Evolutionary conservation across 1,140 invertebrate genomes (phyloP).

Genomic region (Pygmarrhopalites habei): DNA sequence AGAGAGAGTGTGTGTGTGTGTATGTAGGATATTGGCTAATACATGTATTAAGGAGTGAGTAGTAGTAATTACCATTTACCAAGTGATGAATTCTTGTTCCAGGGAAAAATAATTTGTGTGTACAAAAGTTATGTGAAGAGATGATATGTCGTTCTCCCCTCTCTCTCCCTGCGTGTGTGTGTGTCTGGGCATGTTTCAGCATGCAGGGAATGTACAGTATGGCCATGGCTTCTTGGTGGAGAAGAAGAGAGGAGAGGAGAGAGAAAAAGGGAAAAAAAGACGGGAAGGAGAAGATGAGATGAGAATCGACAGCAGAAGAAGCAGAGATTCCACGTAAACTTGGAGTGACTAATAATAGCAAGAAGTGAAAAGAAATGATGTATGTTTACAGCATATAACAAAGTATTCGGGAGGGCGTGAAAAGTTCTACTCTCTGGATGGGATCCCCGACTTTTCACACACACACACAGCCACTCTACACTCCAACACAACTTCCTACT

Average conservation of each 20-base stretch:
- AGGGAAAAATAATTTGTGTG: too few relatives aligned
- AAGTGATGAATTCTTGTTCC: too few relatives aligned
- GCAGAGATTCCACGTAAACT: conserved; percentile 15
- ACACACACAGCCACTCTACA: conserved; percentile 9
- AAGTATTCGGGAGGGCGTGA: conserved; percentile 28
- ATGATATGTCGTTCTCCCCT: too few relatives aligned
- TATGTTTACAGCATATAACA: conserved; percentile 30
- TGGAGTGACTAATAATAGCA: conserved; percentile 23
- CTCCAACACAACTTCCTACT: not conserved
- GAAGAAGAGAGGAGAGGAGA: not conserved
- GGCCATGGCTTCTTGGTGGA: not conserved
- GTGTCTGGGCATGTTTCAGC: too few relatives aligned
- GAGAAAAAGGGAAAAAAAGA: not conserved
- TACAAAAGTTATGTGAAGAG: too few relatives aligned
- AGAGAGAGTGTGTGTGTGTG: too few relatives aligned
- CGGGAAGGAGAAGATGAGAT: not conserved
- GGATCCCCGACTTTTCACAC: not conserved
- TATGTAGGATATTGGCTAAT: too few relatives aligned
- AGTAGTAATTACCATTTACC: too few relatives aligned
- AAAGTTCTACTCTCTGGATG: not conserved
- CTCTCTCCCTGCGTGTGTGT: too few relatives aligned
- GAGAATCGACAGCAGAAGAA: not conserved
- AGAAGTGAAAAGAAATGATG: conserved; percentile 29
- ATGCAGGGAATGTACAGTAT: too few relatives aligned
- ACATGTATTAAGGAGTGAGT: too few relatives aligned